phyloP scores from a whole-genome alignment of 2,888 invertebrate genomes.

The Chaitophorus viminalis region DNA sequence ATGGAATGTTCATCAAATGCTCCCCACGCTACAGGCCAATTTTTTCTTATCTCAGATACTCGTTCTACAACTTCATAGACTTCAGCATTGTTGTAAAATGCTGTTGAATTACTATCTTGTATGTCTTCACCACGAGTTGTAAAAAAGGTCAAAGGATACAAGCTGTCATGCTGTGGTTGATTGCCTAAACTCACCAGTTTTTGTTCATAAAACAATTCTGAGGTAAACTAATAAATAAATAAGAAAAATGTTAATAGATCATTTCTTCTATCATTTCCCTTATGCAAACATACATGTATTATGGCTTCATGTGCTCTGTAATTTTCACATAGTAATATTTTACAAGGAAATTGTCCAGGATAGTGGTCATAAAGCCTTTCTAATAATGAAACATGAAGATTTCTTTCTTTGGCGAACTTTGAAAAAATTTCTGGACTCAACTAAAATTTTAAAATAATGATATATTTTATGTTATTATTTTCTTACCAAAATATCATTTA shows the following conservation, averaged over 20 bases:
- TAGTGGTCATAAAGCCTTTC: conserved; percentile 83
- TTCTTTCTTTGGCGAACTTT: conserved; percentile 76
- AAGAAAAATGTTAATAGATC: conserved; percentile 11
- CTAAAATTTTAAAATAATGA: conserved; percentile 67
- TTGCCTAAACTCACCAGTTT: conserved; percentile 79
- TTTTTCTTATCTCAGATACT: conserved; percentile 76
- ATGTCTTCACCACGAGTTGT: conserved; percentile 83
- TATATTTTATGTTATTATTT: conserved; percentile 25
- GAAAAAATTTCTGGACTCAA: conserved; percentile 85
- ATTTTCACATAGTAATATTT: conserved; percentile 83
- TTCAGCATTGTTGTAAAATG: conserved; percentile 84
- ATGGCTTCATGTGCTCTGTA: conserved; percentile 85
- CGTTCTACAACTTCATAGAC: conserved; percentile 82
- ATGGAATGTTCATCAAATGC: conserved; percentile 80
- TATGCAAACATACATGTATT: conserved; percentile 70
- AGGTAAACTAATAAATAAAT: conserved; percentile 72
- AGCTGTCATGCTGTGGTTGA: conserved; percentile 76
- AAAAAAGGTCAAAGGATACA: conserved; percentile 82
- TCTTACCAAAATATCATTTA: not conserved
- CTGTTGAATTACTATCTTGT: conserved; percentile 81
- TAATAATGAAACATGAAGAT: conserved; percentile 78
- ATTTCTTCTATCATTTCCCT: not conserved
- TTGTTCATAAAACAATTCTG: conserved; percentile 83
- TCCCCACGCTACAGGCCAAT: conserved; percentile 82
- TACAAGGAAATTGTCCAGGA: conserved; percentile 78